phyloP scores from a whole-genome alignment of 2,888 invertebrate genomes.

The Erebia aethiops region DNA sequence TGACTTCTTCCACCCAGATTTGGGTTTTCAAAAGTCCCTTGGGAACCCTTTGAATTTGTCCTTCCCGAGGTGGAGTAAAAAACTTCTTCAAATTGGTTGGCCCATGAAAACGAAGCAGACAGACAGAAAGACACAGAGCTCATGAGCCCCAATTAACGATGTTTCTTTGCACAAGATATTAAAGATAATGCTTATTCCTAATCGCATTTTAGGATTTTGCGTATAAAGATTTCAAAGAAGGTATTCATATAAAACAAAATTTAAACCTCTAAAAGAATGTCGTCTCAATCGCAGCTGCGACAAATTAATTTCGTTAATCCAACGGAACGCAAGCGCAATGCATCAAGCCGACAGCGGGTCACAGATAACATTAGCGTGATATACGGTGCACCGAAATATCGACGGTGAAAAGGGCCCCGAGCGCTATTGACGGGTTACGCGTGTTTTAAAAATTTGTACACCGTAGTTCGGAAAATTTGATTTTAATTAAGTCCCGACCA shows the following conservation, averaged over 20 bases:
- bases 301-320: conserved; percentile 82
- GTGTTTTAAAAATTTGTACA: conserved; percentile 31
- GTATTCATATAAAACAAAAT: conserved; percentile 28
- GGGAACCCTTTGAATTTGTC: too few species aligned
- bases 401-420: conserved; percentile 59
- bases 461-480: background rate
- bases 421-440: conserved; percentile 40
- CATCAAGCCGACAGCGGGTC: conserved; percentile 71
- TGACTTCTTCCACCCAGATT: too few species aligned
- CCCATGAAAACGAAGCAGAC: too few species aligned
- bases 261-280: conserved; percentile 43
- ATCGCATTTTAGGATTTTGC: background rate
- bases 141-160: background rate
- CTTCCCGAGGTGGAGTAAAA: too few species aligned
- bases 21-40: too few species aligned
- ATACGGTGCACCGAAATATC: conserved; percentile 64
- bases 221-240: conserved; percentile 3
- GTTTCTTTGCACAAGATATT: background rate
- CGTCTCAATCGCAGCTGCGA: conserved; percentile 54
- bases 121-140: background rate
- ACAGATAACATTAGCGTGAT: conserved; percentile 77
- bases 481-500: background rate
- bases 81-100: too few species aligned
- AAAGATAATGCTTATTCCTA: background rate
- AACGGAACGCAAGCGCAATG: conserved; percentile 68